Percentiles rank a stretch among this genome's conserved stretches.
Conservation (phyloP, 2,888 invertebrate genomes). For the Vesta saturnalis region DNA sequence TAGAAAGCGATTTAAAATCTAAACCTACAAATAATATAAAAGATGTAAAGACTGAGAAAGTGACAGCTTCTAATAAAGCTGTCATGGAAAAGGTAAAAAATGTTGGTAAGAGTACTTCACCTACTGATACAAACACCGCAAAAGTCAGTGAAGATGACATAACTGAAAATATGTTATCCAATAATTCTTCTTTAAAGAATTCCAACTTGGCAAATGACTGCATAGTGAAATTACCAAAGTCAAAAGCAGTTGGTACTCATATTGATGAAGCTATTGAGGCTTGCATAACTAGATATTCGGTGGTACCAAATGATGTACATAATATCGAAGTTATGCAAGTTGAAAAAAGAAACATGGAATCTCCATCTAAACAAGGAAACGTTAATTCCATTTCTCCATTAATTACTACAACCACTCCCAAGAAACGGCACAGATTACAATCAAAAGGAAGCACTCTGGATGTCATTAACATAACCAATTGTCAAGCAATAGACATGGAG, state of each 20-base stretch:
- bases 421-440: conserved; percentile 77
- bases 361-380: conserved; percentile 44
- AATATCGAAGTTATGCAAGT: background rate
- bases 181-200: conserved; percentile 37
- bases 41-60: conserved; percentile 34
- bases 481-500: conserved; percentile 59
- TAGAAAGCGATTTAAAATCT: conserved; percentile 47
- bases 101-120: conserved; percentile 38
- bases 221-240: conserved; percentile 37
- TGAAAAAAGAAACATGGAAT: background rate
- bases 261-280: conserved; percentile 69
- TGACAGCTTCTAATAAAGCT: conserved; percentile 47
- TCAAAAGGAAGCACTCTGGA: conserved; percentile 62
- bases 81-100: conserved; percentile 56
- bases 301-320: conserved; percentile 49
- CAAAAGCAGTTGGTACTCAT: conserved; percentile 51
- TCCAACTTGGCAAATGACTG: conserved; percentile 54
- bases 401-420: conserved; percentile 69
- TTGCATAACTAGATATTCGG: conserved; percentile 63
- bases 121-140: conserved; percentile 15
- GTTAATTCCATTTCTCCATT: conserved; percentile 30
- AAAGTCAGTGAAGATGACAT: conserved; percentile 15
- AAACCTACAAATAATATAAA: conserved; percentile 57
- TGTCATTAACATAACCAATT: conserved; percentile 26
- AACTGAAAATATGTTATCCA: too few species aligned